phyloP scores from a whole-genome alignment of 2,797 vertebrate species.

The Phalloptychus januarius region DNA sequence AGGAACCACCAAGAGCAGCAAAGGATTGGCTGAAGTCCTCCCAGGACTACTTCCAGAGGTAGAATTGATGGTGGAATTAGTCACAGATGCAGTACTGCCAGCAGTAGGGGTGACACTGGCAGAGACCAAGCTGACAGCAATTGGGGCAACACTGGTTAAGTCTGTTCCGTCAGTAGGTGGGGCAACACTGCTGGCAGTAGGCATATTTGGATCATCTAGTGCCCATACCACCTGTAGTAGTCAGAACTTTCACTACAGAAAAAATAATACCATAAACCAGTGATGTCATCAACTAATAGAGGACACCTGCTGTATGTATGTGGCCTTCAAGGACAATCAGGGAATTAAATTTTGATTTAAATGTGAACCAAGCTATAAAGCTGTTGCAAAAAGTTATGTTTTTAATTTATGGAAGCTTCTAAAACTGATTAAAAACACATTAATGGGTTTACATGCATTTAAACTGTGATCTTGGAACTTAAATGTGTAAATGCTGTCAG shows the following conservation, averaged over 20 bases:
- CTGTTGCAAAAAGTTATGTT: not conserved
- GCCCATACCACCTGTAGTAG: not conserved
- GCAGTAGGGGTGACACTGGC: not conserved
- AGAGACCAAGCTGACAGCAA: not conserved
- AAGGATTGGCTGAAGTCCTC: not conserved
- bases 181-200: not conserved
- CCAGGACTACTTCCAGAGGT: not conserved
- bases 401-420: not conserved
- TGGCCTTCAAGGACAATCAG: not conserved
- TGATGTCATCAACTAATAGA: not conserved
- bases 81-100: no score
- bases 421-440: not conserved
- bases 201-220: not conserved
- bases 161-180: no score
- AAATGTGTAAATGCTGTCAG: not conserved
- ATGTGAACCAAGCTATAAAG: not conserved
- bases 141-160: not conserved
- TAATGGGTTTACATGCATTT: not conserved
- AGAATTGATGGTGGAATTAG: not conserved
- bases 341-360: not conserved
- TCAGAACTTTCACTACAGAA: not conserved
- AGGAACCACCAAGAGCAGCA: not conserved
- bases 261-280: not conserved
- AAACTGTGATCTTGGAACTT: not conserved
- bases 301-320: slow-evolving; percentile 12